A percentile compares a stretch with the other conserved stretches of the same genome.
phyloP scores from a whole-genome alignment of 2,797 vertebrate species.

The Cynodonichthys magdalenae region DNA sequence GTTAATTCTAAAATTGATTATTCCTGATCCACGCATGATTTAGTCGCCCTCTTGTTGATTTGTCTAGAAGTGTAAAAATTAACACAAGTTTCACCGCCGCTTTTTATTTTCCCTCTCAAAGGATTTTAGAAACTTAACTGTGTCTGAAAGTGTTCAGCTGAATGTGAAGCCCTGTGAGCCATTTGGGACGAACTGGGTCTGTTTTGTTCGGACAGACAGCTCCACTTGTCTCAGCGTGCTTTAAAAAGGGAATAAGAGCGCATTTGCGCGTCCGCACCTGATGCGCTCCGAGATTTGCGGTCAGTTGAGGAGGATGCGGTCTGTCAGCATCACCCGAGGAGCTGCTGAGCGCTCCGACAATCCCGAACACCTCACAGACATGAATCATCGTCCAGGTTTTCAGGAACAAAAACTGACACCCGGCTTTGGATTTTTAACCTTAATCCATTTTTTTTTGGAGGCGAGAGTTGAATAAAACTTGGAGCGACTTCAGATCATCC shows the following conservation, averaged over 20 bases:
- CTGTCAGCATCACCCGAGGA: conserved; percentile 51
- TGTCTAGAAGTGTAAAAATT: conserved; percentile 22
- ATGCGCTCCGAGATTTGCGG: conserved; percentile 68
- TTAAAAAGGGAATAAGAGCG: conserved; percentile 22
- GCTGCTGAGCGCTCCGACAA: conserved; percentile 31
- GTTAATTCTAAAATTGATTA: conserved; percentile 8
- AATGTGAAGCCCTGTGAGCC: conserved; percentile 1
- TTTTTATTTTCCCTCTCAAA: background rate
- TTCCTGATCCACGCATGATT: conserved; percentile 7
- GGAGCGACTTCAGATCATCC: conserved; percentile 52
- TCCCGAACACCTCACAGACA: conserved; percentile 7
- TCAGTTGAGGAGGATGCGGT: conserved; percentile 57
- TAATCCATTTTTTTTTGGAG: background rate
- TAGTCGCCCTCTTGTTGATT: conserved; percentile 1
- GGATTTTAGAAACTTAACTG: conserved; percentile 60
- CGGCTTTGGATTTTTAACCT: background rate
- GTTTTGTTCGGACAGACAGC: conserved; percentile 21
- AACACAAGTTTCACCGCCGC: conserved; percentile 45
- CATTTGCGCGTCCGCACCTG: conserved; percentile 68
- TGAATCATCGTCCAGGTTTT: conserved; percentile 9
- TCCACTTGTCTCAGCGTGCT: conserved; percentile 38
- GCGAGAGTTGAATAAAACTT: conserved; percentile 56
- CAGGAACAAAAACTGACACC: background rate
- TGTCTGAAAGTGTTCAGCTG: background rate
- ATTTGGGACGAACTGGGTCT: conserved; percentile 23